phyloP scores from a whole-genome alignment of 2,113 vertebrate genomes.

The Triplophysa dalaica region DNA sequence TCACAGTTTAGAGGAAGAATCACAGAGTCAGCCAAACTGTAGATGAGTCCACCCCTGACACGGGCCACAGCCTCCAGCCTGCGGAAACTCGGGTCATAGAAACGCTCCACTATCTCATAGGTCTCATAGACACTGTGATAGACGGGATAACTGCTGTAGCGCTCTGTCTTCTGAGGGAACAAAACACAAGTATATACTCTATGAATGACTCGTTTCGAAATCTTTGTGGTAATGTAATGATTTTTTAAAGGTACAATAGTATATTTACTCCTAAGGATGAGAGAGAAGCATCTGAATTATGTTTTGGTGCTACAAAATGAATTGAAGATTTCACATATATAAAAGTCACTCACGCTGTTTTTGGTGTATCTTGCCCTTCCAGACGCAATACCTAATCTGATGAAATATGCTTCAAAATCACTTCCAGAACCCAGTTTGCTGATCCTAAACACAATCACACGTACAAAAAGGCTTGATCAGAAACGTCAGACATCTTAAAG shows the following conservation, averaged over 20 bases:
- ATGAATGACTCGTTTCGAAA: too few relatives aligned
- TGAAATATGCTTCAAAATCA: constrained; percentile 95
- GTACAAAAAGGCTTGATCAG: constrained; percentile 23
- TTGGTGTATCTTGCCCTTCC: constrained; percentile 93
- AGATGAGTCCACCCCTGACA: constrained; percentile 83
- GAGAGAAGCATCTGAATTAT: too few relatives aligned
- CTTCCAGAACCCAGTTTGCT: constrained; percentile 96
- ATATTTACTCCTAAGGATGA: too few relatives aligned
- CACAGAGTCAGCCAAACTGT: constrained; percentile 82
- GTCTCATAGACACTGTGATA: constrained; percentile 96
- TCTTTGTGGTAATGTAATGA: too few relatives aligned
- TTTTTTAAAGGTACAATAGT: too few relatives aligned
- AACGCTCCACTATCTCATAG: constrained; percentile 88
- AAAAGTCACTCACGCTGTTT: constrained; percentile 75
- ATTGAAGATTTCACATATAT: neutral
- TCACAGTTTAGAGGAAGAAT: constrained; percentile 84
- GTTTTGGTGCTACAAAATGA: too few relatives aligned
- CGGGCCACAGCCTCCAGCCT: constrained; percentile 83
- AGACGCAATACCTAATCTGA: constrained; percentile 89
- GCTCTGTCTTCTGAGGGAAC: constrained; percentile 80
- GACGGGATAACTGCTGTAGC: constrained; percentile 89
- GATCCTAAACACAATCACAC: constrained; percentile 71
- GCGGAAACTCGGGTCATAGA: constrained; percentile 88
- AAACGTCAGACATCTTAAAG: neutral
- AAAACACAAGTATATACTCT: neutral